Evolutionary conservation across 2,797 vertebrate species (phyloP).

Genomic region (Podarcis siculus): DNA sequence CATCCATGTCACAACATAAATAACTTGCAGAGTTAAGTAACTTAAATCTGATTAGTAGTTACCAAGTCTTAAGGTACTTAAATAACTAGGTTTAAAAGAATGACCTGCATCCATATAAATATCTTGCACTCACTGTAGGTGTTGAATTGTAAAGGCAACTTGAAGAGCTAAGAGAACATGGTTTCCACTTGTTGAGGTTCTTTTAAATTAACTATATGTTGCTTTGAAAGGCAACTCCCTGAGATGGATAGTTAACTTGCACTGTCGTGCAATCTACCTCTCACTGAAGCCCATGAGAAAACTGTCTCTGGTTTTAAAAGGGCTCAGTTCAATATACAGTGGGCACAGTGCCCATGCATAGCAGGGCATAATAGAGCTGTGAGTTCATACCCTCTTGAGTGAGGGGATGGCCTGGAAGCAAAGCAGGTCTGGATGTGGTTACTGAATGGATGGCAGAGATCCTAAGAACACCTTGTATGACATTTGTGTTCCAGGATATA

Average conservation of each 20-base stretch:
- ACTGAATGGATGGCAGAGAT: background rate
- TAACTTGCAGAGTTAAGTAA: background rate
- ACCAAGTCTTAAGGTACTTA: background rate
- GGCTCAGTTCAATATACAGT: background rate
- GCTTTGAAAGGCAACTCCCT: background rate
- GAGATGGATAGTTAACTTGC: background rate
- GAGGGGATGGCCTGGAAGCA: background rate
- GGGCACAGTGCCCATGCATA: background rate
- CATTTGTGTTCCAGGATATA: background rate
- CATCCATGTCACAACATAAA: background rate
- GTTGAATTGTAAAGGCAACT: background rate
- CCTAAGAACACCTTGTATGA: background rate
- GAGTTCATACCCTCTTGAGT: background rate
- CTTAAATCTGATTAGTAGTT: conserved; percentile 13
- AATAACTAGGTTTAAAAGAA: background rate
- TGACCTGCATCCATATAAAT: background rate
- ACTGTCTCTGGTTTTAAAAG: background rate
- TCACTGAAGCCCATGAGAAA: background rate
- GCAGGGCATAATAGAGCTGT: background rate
- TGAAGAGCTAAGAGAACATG: background rate
- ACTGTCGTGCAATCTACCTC: background rate
- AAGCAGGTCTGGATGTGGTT: background rate
- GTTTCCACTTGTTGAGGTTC: background rate
- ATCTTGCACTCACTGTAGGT: background rate
- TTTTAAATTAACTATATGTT: background rate